Conservation (phyloP, 2,113 vertebrate species). For the Smithornis capensis region DNA sequence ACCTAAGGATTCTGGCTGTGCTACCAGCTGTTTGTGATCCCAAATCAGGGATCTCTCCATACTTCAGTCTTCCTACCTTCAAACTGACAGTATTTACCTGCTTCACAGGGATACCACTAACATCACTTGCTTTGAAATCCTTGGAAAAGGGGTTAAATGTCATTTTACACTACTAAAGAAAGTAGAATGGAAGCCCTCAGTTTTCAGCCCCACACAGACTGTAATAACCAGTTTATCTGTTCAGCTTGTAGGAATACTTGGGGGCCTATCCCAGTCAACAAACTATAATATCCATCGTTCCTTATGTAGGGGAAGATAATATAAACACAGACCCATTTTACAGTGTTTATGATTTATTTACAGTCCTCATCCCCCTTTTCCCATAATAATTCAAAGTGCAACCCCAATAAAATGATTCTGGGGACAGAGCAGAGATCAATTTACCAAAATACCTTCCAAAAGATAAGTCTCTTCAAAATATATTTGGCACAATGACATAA, state of each 20-base stretch:
- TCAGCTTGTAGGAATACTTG: neutral
- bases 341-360: neutral
- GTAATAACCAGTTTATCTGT: neutral
- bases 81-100: neutral
- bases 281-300: neutral
- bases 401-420: neutral
- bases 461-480: neutral
- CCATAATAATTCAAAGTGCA: neutral
- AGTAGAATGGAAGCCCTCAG: neutral
- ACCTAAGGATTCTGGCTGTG: neutral
- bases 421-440: neutral
- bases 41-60: neutral
- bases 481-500: neutral
- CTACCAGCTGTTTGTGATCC: neutral
- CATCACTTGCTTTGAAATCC: neutral
- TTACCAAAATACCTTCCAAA: neutral
- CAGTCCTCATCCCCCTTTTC: neutral
- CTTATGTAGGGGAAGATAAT: neutral
- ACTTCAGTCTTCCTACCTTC: neutral
- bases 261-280: neutral
- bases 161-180: neutral
- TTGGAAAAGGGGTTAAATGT: neutral
- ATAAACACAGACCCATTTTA: neutral
- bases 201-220: neutral
- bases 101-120: neutral